Evolutionary conservation across 2,888 invertebrate species (phyloP).

Genomic region (Myopa testacea): DNA sequence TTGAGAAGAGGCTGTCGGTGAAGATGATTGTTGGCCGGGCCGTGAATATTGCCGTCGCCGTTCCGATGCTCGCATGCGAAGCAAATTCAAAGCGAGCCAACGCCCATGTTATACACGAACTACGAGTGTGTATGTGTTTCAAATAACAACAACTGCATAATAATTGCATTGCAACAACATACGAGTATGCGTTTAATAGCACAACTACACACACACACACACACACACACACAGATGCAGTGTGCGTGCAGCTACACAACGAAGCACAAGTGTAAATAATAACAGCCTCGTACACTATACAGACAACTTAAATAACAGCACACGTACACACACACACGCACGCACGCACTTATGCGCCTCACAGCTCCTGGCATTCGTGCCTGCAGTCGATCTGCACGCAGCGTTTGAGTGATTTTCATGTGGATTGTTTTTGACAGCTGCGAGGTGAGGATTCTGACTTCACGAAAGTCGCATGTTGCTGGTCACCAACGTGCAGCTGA

Average conservation of each 20-base stretch:
- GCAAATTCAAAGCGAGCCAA: slow-evolving; percentile 16
- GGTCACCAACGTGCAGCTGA: neutral
- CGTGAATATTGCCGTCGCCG: too few relatives aligned
- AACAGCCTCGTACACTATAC: neutral
- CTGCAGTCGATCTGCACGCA: neutral
- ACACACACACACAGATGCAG: neutral
- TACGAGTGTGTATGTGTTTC: neutral
- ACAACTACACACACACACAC: neutral
- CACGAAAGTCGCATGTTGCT: slow-evolving; percentile 22
- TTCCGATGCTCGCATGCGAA: too few relatives aligned
- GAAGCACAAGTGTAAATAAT: neutral
- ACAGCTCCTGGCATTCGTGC: neutral
- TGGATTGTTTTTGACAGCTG: slow-evolving; percentile 27
- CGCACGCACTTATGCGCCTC: neutral
- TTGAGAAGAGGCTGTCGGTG: too few relatives aligned
- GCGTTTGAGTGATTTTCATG: slow-evolving; percentile 7
- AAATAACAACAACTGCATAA: neutral
- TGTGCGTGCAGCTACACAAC: neutral
- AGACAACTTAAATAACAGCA: neutral
- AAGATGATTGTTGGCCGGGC: too few relatives aligned
- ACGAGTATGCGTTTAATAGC: neutral
- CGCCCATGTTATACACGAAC: slow-evolving; percentile 5
- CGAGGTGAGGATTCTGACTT: neutral
- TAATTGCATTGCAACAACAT: neutral
- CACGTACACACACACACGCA: slow-evolving; percentile 15